Evolutionary conservation across 1,140 invertebrate species (phyloP).

Genomic region (Drosophila nigromelanica): DNA sequence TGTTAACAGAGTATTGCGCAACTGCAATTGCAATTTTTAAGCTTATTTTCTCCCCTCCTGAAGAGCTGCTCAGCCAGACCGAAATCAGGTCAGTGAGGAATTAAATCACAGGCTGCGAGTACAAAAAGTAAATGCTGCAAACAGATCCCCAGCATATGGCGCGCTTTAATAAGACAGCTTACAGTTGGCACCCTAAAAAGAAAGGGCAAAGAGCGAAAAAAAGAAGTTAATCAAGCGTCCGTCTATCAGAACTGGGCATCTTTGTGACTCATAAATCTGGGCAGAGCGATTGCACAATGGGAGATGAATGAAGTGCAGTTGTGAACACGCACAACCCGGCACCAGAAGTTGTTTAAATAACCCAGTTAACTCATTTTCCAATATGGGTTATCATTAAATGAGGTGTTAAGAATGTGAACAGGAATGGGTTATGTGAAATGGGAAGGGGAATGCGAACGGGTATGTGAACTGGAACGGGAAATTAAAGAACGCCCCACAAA

Average conservation of each 20-base stretch:
- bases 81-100: slow-evolving; percentile 56
- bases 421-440: background rate
- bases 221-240: slow-evolving; percentile 31
- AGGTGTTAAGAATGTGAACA: slow-evolving; percentile 44
- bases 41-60: background rate
- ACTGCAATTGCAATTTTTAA: background rate
- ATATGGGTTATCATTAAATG: slow-evolving; percentile 71
- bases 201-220: slow-evolving; percentile 17
- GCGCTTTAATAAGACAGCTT: slow-evolving; percentile 24
- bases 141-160: slow-evolving; percentile 61
- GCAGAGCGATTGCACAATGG: slow-evolving; percentile 11
- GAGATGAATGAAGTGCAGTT: slow-evolving; percentile 60
- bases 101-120: slow-evolving; percentile 34
- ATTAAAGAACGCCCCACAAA: slow-evolving; percentile 9
- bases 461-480: slow-evolving; percentile 10
- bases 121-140: slow-evolving; percentile 23
- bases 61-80: slow-evolving; percentile 8
- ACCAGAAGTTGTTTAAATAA: slow-evolving; percentile 65
- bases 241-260: slow-evolving; percentile 49
- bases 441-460: background rate
- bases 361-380: slow-evolving; percentile 47
- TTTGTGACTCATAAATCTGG: slow-evolving; percentile 48
- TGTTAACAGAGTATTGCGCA: background rate
- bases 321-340: slow-evolving; percentile 44
- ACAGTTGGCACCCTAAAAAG: background rate